These are phyloP conservation scores for Lepisosteus oculatus DNA, from an alignment of 2,113 vertebrate genomes.

Conservation along the genomic window DNA sequence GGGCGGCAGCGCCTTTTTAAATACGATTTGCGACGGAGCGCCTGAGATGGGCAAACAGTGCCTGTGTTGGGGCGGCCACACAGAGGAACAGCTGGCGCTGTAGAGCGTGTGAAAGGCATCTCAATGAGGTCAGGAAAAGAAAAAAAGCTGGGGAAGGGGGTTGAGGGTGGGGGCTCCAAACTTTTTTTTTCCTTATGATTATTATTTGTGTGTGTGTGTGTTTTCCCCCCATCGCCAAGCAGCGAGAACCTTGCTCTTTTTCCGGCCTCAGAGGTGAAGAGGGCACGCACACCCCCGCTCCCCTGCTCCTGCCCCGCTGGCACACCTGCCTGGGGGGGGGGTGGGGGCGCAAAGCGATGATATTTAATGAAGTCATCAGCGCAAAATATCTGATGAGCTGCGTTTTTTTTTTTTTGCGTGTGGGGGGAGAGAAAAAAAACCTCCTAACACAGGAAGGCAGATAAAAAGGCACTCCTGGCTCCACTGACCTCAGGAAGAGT, in stretches of 20 bases:
- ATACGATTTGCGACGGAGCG: slow-evolving; percentile 72
- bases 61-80: slow-evolving; percentile 57
- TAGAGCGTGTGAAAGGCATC: slow-evolving; percentile 82
- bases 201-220: slow-evolving; percentile 13
- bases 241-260: slow-evolving; percentile 34
- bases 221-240: slow-evolving; percentile 32
- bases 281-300: slow-evolving; percentile 34
- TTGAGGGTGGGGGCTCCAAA: background rate
- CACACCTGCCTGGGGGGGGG: background rate
- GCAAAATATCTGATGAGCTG: slow-evolving; percentile 11
- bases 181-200: slow-evolving; percentile 19
- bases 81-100: slow-evolving; percentile 81
- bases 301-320: slow-evolving; percentile 28
- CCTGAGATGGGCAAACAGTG: slow-evolving; percentile 76
- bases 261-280: slow-evolving; percentile 48
- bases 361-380: slow-evolving; percentile 58
- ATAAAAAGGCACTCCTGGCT: too few relatives aligned
- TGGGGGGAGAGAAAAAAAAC: too few relatives aligned
- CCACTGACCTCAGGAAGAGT: too few relatives aligned
- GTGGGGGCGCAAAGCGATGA: slow-evolving; percentile 12
- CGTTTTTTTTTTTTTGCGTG: background rate
- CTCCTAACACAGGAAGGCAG: too few relatives aligned
- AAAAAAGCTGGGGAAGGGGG: slow-evolving; percentile 12
- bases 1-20: slow-evolving; percentile 46
- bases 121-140: slow-evolving; percentile 35